Evolutionary conservation across 2,797 vertebrate genomes (phyloP), one percentile per base, ranked within the genome.

Genomic region (Pantherophis vulpinus): DNA sequence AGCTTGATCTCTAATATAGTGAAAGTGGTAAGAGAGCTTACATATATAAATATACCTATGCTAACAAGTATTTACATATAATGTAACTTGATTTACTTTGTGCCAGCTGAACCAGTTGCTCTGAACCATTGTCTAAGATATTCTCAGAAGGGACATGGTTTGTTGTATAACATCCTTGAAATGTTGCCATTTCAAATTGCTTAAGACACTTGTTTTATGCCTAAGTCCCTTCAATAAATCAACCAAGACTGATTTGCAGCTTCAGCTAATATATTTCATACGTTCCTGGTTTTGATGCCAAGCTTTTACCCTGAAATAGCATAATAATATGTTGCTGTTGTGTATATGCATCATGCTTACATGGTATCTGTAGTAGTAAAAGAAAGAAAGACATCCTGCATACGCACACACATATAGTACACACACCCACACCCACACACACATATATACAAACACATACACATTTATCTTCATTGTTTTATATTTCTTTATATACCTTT

Each of bases 31-130:
- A 42, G 47, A 87, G 37, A 83, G 87, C 58, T 94, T 93, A 63
- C 4, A 29, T 79, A 89, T 70, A 88, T 55, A 92, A 93, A 95
- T 63, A 87, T 88, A 0, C 0, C n/a, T 92, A 87, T 87, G 59
- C 70, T 95, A 94, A 94, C 63, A 29, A 74, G 60, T 55, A 47
- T 51, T 29, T 18, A 87, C 13, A 86, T 92, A 88, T 79, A 93
- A 90, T 91, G 58, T 42, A 6, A 58, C 32, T 61, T 54, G 56
- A 91, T 88, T 66, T 27, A 29, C 61, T 93, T 92, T 91, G 87
- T 88, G 55, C 56, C 63, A 93, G 56, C 51, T 90, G 59, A 54
- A 66, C 25, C 42, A 60, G 42, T 63, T 66, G 79, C 55, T 18
- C 12, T 88, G 47, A 83, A 91, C 63, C 23, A 42, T 93, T 86